Percentiles rank a stretch among this genome's conserved stretches.
Conservation (phyloP, 2,113 vertebrate species). For the Chaetorhynchus papuensis region DNA sequence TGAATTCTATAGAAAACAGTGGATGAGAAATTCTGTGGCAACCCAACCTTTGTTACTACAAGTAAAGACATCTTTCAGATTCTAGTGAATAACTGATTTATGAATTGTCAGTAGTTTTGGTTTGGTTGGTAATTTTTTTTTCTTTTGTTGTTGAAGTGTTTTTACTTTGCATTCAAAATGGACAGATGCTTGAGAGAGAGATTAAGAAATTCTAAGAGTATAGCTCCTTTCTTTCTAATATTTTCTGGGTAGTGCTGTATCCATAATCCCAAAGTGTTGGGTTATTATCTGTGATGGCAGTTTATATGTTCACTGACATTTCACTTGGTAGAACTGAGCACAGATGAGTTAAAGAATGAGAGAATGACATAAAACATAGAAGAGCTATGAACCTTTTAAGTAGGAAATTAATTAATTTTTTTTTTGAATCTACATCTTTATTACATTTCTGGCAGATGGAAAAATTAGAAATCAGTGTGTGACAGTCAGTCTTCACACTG, state of each 20-base stretch:
- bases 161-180: background rate
- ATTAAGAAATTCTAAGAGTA: background rate
- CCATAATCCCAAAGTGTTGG: background rate
- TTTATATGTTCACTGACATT: background rate
- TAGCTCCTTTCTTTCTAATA: background rate
- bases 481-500: background rate
- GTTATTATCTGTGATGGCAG: background rate
- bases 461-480: slow-evolving; percentile 17
- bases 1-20: background rate
- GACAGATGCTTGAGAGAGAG: background rate
- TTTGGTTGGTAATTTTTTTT: background rate
- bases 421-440: slow-evolving; percentile 52
- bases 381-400: background rate
- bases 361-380: background rate
- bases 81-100: background rate
- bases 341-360: background rate
- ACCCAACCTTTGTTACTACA: background rate
- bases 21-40: background rate
- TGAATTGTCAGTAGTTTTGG: background rate
- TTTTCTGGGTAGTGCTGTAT: background rate
- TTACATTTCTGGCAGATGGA: slow-evolving; percentile 27
- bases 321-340: background rate
- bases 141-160: background rate
- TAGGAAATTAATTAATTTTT: background rate
- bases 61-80: background rate